Conservation (phyloP, 37 sponge, comb jelly and placozoan species). For the Amphimedon queenslandica region DNA sequence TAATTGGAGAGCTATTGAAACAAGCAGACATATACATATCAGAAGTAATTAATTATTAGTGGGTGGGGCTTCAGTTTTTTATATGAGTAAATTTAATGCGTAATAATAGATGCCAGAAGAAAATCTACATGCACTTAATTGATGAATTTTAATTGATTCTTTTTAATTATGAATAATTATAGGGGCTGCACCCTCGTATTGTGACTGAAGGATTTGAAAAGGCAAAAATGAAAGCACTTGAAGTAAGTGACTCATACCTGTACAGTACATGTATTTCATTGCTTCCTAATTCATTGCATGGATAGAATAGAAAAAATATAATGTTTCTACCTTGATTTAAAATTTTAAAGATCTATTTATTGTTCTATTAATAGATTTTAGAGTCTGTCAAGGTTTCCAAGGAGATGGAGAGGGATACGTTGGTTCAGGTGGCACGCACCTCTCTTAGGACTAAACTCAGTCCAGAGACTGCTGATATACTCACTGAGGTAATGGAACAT, state of each 20-base stretch:
- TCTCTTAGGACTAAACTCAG: slow-evolving; percentile 91
- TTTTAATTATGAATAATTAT: background rate
- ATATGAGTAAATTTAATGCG: no score
- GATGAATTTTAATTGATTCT: no score
- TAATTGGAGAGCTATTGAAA: slow-evolving; percentile 97
- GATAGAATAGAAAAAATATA: no score
- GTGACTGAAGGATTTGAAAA: slow-evolving; percentile 92
- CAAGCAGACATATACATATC: slow-evolving; percentile 85
- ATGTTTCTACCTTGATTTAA: no score
- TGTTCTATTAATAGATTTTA: slow-evolving; percentile 37
- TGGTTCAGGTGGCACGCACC: slow-evolving; percentile 93
- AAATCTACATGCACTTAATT: no score
- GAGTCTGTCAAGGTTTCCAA: slow-evolving; percentile 67
- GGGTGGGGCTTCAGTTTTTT: background rate
- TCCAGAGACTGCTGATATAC: slow-evolving; percentile 72
- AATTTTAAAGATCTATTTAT: no score
- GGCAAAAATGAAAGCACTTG: slow-evolving; percentile 88
- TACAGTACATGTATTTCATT: background rate
- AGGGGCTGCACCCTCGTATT: slow-evolving; percentile 95
- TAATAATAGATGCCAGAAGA: no score
- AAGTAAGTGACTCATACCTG: slow-evolving; percentile 33
- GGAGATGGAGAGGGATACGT: slow-evolving; percentile 84
- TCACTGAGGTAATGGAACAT: slow-evolving; percentile 75
- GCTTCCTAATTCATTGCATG: no score
- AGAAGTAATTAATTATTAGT: slow-evolving; percentile 33